Evolutionary conservation across 1,140 invertebrate species (phyloP), one percentile per base, ranked within the genome.

Genomic region (Mamestra configurata): DNA sequence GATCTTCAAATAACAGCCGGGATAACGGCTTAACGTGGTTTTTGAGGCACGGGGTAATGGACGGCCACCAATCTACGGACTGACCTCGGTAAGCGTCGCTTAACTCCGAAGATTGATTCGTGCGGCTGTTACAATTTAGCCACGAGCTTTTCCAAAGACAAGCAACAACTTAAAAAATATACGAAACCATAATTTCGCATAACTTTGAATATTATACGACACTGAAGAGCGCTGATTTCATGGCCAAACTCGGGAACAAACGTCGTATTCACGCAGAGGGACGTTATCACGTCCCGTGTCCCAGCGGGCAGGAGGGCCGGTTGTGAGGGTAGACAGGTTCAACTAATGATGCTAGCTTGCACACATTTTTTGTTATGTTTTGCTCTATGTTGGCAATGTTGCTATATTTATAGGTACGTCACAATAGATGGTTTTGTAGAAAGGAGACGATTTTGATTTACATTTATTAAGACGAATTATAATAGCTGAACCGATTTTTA

Each of bases 321-420:
- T 40, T 46, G 37, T 35, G 86, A 86, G 87, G 86, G 88, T 84
- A 76, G 85, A 86, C 85, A 84, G 84, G 80, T 86, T 82, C 86
- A 79, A 89, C 89, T 90, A 91, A 91, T 89, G 87, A 90, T 89
- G 84, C 84, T 73, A 79, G 82, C 85, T 82, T 82, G 88, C 84
- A 86, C 82, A 85, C 84, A 89, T 88, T 86, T 89, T 90, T 89
- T 86, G 70, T 75, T 61, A 53, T 66, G 59, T 77, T 51, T 20
- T 4, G 31, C 49, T 73, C 8, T 55, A 59, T 75, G 53, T 43
- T 57, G 11, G 27, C 46, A 35, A 35, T 24, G 20, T 61, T 75
- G 55, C 13, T 76, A 59, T 24, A 43, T 24, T 31, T 46, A 43
- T 53, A 27, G 53, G 27, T 8, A 22, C 5, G 40, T 18, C 15